phyloP scores from a whole-genome alignment of 92 coral and sea anemone species.

The Palythoa heliodiscus region DNA sequence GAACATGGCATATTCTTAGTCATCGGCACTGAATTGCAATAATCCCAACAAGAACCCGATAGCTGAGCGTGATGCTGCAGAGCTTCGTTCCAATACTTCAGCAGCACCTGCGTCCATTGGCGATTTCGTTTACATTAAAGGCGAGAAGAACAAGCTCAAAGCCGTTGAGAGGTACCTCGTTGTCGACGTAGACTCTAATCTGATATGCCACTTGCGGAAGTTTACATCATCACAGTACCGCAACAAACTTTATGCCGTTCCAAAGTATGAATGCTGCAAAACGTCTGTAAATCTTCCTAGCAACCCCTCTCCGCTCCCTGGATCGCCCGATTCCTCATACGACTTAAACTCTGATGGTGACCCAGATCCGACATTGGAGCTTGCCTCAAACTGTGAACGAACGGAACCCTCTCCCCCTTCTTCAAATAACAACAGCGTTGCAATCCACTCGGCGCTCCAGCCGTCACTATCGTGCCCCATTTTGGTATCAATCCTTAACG shows the following conservation, averaged over 20 bases:
- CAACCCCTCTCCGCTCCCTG: neutral
- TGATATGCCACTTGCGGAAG: conserved; percentile 39
- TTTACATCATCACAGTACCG: conserved; percentile 48
- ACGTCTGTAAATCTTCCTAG: conserved; percentile 10
- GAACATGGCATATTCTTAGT: neutral
- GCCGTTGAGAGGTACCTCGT: conserved; percentile 45
- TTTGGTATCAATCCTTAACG: conserved; percentile 13
- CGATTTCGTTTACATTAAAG: conserved; percentile 49
- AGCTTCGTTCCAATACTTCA: neutral
- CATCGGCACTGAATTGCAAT: too few species aligned
- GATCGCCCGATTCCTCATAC: neutral
- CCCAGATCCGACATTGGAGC: conserved; percentile 3
- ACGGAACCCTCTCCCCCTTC: neutral
- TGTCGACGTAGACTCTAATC: neutral
- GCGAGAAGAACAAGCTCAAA: conserved; percentile 46
- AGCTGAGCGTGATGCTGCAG: conserved; percentile 21
- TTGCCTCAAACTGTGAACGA: neutral
- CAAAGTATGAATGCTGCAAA: conserved; percentile 32
- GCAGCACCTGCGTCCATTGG: conserved; percentile 44
- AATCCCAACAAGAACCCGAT: conserved; percentile 37
- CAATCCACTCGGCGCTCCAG: neutral
- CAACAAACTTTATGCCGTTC: conserved; percentile 45
- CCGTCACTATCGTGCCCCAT: neutral
- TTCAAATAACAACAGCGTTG: neutral
- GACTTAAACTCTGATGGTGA: neutral